Evolutionary conservation across 2,888 invertebrate genomes (phyloP), one percentile per base, ranked within the genome.

Genomic region (Caenorhabditis afra): DNA sequence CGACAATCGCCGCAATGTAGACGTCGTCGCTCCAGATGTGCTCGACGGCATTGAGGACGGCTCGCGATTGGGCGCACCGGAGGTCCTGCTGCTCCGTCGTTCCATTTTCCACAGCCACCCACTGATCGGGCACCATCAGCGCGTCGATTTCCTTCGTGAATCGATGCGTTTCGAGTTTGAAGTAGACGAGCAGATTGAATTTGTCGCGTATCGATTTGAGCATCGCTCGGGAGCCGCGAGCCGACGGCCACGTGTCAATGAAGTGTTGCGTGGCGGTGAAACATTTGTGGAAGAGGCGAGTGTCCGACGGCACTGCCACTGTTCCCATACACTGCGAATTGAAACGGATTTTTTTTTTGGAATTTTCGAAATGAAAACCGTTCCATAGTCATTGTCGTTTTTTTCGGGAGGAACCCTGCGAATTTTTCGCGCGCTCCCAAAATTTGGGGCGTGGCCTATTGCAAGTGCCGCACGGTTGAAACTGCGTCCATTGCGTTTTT

Each of bases 1-100:
- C 89, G 94, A 94, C 66, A 93, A 93, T 92, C 71, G 95, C 94
- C 23, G 93, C 92, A 61, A 97, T 93, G 91, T 94, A 96, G 8
- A 96, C 93, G 37, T 94, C 94, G 18, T 94, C 93, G 1, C 93
- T 92, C 94, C 96, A 97, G 18, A 87, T 20, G 35, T 65, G 61
- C 11, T 81, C 74, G 29, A 87, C 59, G 1, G 84, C 82, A 2
- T 41, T 23, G 39, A 84, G 47, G 14, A 87, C 61, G 22, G 57
- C 22, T 35, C 16, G 58, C 3, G 79, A 70, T n/a, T n/a, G n/a
- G n/a, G n/a, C n/a, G n/a, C n/a, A n/a, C n/a, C n/a, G n/a, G n/a
- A n/a, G n/a, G n/a, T n/a, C n/a, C n/a, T n/a, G n/a, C n/a, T n/a
- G n/a, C n/a, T n/a, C n/a, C n/a, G n/a, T n/a, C n/a, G n/a, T n/a